Percentiles rank a stretch among this genome's conserved stretches.
Evolutionary conservation across 1,140 invertebrate species (phyloP).

Genomic region (Cherax destructor): DNA sequence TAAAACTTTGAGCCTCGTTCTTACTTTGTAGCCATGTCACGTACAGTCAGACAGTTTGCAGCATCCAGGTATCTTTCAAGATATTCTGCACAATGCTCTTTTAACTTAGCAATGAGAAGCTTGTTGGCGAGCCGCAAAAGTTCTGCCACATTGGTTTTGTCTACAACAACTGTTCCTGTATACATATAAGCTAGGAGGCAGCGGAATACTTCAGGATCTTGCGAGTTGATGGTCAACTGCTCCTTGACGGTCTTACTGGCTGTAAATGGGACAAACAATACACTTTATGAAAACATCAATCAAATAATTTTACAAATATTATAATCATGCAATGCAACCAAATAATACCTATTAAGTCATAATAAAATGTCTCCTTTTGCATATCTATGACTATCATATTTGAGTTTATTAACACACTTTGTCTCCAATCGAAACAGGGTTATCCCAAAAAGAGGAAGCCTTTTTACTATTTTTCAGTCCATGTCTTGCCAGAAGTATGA

Average conservation of each 20-base stretch:
- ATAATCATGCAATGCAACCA: too few species aligned
- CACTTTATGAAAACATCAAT: neutral
- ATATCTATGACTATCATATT: too few species aligned
- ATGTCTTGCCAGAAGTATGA: too few species aligned
- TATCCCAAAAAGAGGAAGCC: too few species aligned
- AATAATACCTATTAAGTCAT: too few species aligned
- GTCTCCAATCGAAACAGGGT: too few species aligned
- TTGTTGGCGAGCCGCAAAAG: constrained; percentile 81
- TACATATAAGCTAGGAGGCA: constrained; percentile 83
- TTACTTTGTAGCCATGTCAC: constrained; percentile 79
- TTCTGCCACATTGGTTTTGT: constrained; percentile 81
- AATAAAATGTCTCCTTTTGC: too few species aligned
- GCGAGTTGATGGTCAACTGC: constrained; percentile 79
- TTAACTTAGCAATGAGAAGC: constrained; percentile 81
- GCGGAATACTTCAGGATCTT: constrained; percentile 80
- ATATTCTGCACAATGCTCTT: constrained; percentile 82
- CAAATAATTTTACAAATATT: neutral
- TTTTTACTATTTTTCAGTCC: too few species aligned
- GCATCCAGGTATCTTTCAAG: constrained; percentile 80
- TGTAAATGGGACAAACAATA: constrained; percentile 10
- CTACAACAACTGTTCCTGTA: constrained; percentile 80
- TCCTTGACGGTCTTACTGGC: constrained; percentile 78
- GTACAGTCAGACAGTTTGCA: constrained; percentile 80
- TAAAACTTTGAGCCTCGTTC: constrained; percentile 64
- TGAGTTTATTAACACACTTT: too few species aligned